Evolutionary conservation across 2,797 vertebrate species (phyloP).

Genomic region (Coendou prehensilis): DNA sequence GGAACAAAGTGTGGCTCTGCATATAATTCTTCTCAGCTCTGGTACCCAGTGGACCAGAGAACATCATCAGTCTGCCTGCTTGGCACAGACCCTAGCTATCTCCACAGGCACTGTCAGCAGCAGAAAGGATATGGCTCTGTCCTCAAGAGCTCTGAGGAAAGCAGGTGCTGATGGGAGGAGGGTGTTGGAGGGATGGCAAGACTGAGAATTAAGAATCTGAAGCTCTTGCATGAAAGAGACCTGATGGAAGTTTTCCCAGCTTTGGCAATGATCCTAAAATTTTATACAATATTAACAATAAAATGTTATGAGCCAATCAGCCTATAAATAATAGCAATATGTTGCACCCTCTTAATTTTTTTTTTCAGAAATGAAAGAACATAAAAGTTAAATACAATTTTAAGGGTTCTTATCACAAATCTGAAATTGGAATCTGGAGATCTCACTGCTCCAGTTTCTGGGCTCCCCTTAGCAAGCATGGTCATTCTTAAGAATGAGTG

Average conservation of each 20-base stretch:
- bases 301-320: not conserved
- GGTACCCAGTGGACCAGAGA: conserved; percentile 35
- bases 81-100: not conserved
- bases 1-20: not conserved
- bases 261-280: not conserved
- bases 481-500: not conserved
- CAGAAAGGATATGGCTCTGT: not conserved
- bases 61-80: not conserved
- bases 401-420: not conserved
- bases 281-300: not conserved
- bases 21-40: conserved; percentile 15
- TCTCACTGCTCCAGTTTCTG: not conserved
- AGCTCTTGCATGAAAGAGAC: not conserved
- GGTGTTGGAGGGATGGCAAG: not conserved
- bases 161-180: not conserved
- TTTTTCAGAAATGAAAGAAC: conserved; percentile 32
- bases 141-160: not conserved
- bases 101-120: not conserved
- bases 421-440: conserved; percentile 2
- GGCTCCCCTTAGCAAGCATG: not conserved
- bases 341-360: not conserved
- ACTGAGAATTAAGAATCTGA: not conserved
- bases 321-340: not conserved
- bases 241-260: not conserved
- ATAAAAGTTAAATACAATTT: not conserved